Conservation (phyloP, 2,888 invertebrate genomes). For the Sthenelais limicola region DNA sequence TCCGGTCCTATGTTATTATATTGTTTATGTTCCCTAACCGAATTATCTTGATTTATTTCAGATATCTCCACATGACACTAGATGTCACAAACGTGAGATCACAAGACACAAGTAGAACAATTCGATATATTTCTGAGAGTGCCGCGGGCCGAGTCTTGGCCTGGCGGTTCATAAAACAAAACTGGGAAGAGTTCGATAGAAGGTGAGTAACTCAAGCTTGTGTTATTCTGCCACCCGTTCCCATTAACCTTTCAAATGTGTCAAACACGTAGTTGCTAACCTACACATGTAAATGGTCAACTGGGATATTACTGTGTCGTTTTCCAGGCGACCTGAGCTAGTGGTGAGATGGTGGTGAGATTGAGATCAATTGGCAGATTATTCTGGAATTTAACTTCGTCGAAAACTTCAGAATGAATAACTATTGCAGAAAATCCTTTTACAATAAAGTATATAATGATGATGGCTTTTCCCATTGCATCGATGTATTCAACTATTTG, state of each 20-base stretch:
- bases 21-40: not conserved
- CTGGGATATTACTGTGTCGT: no score
- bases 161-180: constrained; percentile 82
- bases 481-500: not conserved
- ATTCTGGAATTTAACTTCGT: no score
- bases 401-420: no score
- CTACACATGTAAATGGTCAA: no score
- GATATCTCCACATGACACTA: constrained; percentile 83
- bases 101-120: constrained; percentile 81
- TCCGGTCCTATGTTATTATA: not conserved
- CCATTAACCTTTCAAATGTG: no score
- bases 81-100: constrained; percentile 80
- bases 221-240: no score
- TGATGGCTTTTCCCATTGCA: not conserved
- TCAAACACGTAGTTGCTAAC: no score
- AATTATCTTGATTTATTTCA: constrained; percentile 65
- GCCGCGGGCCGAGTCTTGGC: constrained; percentile 80
- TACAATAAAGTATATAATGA: no score
- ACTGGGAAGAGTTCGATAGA: constrained; percentile 79
- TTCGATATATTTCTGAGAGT: constrained; percentile 79
- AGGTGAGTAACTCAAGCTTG: constrained; percentile 74
- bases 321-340: no score
- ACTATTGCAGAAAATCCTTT: no score
- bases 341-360: no score
- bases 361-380: no score